A percentile compares a stretch with the other conserved stretches of the same genome.
Evolutionary conservation across 35 echinoderm and acorn worm species (phyloP).

Genomic region (Hemicentrotus pulcherrimus): DNA sequence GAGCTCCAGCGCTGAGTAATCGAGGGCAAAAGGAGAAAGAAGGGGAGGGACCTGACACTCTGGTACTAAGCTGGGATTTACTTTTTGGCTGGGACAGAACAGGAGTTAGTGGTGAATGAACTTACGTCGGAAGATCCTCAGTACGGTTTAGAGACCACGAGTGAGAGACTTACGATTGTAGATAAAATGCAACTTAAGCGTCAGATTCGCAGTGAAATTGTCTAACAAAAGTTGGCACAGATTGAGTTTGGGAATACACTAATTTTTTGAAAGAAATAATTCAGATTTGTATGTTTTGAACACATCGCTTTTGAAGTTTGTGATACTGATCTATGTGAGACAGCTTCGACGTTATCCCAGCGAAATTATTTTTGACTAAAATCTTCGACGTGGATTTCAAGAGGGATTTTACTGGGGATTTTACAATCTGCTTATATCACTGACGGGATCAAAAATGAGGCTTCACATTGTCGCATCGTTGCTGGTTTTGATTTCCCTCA

Average conservation of each 20-base stretch:
- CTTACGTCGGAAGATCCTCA: background rate
- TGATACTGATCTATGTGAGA: background rate
- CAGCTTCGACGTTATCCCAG: background rate
- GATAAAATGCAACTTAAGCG: background rate
- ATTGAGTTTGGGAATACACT: background rate
- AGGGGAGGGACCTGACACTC: no score
- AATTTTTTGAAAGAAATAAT: background rate
- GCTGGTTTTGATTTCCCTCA: background rate
- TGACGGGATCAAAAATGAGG: background rate
- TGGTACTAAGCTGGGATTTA: background rate
- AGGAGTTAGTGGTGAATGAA: background rate
- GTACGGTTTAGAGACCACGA: background rate
- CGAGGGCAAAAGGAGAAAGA: background rate
- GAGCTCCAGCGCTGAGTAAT: background rate
- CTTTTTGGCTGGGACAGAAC: background rate
- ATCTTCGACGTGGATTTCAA: background rate
- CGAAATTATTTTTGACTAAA: background rate
- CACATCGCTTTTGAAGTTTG: background rate
- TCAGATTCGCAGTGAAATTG: background rate
- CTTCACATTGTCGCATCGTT: background rate
- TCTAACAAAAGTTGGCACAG: background rate
- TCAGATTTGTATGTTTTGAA: background rate
- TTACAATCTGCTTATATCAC: background rate
- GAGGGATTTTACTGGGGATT: background rate
- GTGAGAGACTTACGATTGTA: background rate